Conservation (phyloP, 2,113 vertebrate species). For the Macrotus californicus region DNA sequence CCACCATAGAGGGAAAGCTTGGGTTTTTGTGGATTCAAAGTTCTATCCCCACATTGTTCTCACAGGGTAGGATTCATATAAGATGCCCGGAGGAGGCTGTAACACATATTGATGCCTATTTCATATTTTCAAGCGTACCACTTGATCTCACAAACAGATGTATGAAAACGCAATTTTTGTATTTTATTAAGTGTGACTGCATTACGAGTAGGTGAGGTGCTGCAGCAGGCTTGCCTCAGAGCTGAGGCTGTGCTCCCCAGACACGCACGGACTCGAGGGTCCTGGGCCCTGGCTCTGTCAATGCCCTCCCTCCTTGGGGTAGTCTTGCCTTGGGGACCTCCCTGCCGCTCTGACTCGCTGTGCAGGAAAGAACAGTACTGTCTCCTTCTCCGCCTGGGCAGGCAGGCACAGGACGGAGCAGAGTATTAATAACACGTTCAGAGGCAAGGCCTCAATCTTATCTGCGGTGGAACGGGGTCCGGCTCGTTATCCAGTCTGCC, state of each 20-base stretch:
- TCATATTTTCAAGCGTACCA: neutral
- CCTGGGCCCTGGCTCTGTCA: neutral
- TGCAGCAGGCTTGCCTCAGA: neutral
- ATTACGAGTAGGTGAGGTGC: neutral
- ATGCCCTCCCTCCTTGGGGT: neutral
- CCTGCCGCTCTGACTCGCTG: neutral
- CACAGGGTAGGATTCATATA: conserved; percentile 33
- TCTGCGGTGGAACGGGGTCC: neutral
- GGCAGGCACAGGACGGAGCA: neutral
- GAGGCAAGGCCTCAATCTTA: conserved; percentile 32
- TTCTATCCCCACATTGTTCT: neutral
- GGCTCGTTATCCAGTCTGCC: conserved; percentile 1
- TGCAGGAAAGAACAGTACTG: neutral
- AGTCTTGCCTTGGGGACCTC: neutral
- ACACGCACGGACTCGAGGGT: neutral
- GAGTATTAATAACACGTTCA: neutral
- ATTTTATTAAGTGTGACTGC: conserved; percentile 34
- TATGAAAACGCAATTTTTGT: conserved; percentile 21
- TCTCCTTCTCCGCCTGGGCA: neutral
- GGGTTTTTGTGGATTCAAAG: neutral
- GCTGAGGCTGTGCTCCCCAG: neutral
- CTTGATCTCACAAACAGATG: conserved; percentile 44
- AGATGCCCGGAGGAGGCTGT: neutral
- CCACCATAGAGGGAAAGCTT: neutral
- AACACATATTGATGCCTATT: conserved; percentile 21